Conservation (phyloP, 2,797 vertebrate species). For the Microtus californicus region DNA sequence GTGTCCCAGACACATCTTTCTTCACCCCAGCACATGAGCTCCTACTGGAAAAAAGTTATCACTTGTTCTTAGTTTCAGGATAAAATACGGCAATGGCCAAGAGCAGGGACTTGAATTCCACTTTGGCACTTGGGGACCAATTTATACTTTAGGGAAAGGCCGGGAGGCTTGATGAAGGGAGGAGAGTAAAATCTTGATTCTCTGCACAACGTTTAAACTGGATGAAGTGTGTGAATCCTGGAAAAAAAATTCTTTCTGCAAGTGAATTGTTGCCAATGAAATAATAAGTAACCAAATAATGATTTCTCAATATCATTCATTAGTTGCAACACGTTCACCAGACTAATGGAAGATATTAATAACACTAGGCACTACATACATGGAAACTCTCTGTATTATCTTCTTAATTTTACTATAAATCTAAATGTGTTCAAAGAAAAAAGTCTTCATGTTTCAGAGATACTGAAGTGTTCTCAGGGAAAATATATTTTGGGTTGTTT, state of each 20-base stretch:
- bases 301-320: not conserved
- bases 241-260: constrained; percentile 35
- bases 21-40: constrained; percentile 27
- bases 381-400: not conserved
- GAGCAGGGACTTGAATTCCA: not conserved
- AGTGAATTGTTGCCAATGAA: constrained; percentile 49
- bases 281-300: constrained; percentile 40
- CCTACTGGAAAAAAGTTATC: constrained; percentile 17
- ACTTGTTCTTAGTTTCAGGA: constrained; percentile 17
- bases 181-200: constrained; percentile 27
- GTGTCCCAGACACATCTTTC: constrained; percentile 24
- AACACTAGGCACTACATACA: not conserved
- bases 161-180: not conserved
- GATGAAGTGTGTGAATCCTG: constrained; percentile 32
- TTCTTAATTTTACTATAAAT: not conserved
- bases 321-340: not conserved
- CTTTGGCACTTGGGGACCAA: constrained; percentile 45
- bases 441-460: not conserved
- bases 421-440: not conserved
- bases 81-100: constrained; percentile 16
- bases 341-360: not conserved
- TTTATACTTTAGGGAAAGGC: constrained; percentile 64
- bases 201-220: constrained; percentile 50
- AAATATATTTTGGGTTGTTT: not conserved
- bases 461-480: not conserved